These are phyloP conservation scores for Nysson spinosus DNA, from an alignment of 2,888 invertebrate genomes.

Conservation along the genomic window DNA sequence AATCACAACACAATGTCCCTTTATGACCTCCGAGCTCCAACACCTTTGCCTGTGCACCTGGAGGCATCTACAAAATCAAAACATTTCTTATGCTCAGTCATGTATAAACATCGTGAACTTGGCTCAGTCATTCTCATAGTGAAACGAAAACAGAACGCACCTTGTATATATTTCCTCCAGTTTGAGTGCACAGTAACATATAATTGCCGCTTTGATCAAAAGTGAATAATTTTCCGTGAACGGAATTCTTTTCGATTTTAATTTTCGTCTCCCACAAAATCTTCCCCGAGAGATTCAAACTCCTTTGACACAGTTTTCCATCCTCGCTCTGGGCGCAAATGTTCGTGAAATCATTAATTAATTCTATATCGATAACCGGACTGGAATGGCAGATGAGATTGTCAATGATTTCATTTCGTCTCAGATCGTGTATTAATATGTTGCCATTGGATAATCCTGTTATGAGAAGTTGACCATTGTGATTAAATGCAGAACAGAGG, in stretches of 20 bases:
- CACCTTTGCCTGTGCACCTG: constrained; percentile 72
- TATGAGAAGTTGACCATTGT: constrained; percentile 80
- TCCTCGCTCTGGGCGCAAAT: constrained; percentile 81
- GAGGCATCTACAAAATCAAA: constrained; percentile 72
- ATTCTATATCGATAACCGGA: constrained; percentile 79
- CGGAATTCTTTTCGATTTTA: constrained; percentile 74
- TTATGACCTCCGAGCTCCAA: constrained; percentile 80
- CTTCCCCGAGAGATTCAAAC: constrained; percentile 78
- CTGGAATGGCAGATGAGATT: constrained; percentile 80
- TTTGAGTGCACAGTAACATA: constrained; percentile 75
- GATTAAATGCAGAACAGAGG: constrained; percentile 80
- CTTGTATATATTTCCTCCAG: constrained; percentile 76
- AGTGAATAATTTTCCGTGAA: constrained; percentile 75
- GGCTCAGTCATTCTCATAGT: neutral
- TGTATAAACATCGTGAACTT: neutral
- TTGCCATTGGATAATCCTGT: constrained; percentile 81
- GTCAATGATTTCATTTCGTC: constrained; percentile 79
- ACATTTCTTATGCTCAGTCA: neutral
- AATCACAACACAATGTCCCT: constrained; percentile 80
- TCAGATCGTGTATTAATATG: constrained; percentile 80
- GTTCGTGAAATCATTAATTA: constrained; percentile 79
- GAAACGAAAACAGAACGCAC: constrained; percentile 50
- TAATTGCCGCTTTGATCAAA: constrained; percentile 76
- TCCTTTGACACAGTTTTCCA: constrained; percentile 73
- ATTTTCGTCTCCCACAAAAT: constrained; percentile 74